Evolutionary conservation across 2,113 vertebrate species (phyloP), one percentile per base, ranked within the genome.

Genomic region (Vombatus ursinus): DNA sequence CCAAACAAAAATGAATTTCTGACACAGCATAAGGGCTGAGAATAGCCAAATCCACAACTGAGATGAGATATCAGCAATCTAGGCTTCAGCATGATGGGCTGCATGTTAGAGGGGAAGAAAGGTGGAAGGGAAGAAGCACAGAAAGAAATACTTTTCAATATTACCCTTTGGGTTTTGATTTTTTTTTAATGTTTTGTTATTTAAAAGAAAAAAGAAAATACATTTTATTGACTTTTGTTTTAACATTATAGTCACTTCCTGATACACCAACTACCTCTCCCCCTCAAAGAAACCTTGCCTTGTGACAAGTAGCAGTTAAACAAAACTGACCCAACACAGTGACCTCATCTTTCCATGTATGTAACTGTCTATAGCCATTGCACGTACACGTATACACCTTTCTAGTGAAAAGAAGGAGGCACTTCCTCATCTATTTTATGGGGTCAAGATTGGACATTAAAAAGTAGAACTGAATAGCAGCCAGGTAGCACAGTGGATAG

Each of bases 21-120:
- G 95, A 95, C 94, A 96, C 95, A 96, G 90, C 52, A 95, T 95
- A 31, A 77, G 95, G 12, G 61, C 8, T 95, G 26, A 25, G 93
- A 48, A 77, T n/a, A 77, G 26, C 91, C 7, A 51, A 84, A 84
- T 44, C n/a, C 68, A 84, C 16, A 84, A 2, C n/a, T 84, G 68
- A 44, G 37, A 77, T 77, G 61, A 77, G 68, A n/a, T 84, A 84
- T n/a, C 19, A 44, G n/a, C 68, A 44, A 84, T 23, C 68, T 23
- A 84, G 68, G n/a, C n/a, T 84, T 9, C 19, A 84, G 1, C 16
- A 84, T 37, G 31, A 68, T 16, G 11, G 26, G 10, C 28, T 61
- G 57, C 31, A 11, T 31, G 11, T 61, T 31, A 3, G 28, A 26
- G 26, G 26, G 28, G 26, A 57, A 12, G 31, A 68, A 16, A 16